Base-by-base conservation (phyloP, 1,140 invertebrate genomes). In the Campodea augens region DNA sequence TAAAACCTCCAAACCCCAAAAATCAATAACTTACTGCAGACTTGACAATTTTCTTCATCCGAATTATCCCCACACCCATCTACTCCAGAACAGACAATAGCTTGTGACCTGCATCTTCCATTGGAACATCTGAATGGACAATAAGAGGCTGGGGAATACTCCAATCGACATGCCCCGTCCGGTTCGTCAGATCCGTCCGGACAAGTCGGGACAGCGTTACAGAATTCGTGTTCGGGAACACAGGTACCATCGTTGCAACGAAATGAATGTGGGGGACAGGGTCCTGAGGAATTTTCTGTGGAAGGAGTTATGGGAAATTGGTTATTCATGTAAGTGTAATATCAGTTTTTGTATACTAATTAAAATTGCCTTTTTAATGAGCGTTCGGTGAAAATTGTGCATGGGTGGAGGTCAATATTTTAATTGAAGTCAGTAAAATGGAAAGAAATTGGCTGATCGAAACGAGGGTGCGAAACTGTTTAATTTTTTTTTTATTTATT, bases 51-150 rank as follows among this genome's bases (percentile, higher is more conserved):
- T 27, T 72, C 72, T 63, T 91, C 87, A 58, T 91, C 87, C 36
- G 76, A 81, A 49, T 79, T 80, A 67, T 91, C 86, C 4, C 86
- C 86, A 57, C 87, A 90, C 23, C 86, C 86, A 59, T 90, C 85
- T 10, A 78, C 67, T 5, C 85, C 86, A 10, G 81, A 87, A 60
- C 85, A 90, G 2, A 81, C 73, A 41, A 89, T 81, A 0, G 85
- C 84, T 12, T 80, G 79, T 20, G 83, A 87, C 45, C 87, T 69
- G 58, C 87, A 91, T 38, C 81, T 68, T 1, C 84, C 83, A 60
- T 90, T 90, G 38, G 70, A 72, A 60, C 87, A 92, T 41, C 77
- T 70, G 54, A 85, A 73, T 7, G 82, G 83, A 55, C 83, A 89
- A 49, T 59, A 58, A 7, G 55, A 63, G 5, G 58, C 55, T 23